Conservation (phyloP, 2,888 invertebrate genomes). For the Leucoma salicis region DNA sequence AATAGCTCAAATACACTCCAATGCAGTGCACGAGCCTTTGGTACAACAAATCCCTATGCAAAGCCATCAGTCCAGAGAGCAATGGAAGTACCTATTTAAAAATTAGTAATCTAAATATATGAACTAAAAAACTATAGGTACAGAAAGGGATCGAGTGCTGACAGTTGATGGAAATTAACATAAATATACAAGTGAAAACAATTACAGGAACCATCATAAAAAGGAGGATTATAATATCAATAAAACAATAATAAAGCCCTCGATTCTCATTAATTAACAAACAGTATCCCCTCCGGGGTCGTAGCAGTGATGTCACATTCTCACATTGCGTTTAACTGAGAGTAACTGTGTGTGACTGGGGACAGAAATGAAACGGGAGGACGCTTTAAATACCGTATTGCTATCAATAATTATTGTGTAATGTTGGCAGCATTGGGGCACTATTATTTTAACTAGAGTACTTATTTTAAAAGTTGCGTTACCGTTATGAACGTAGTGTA, state of each 20-base stretch:
- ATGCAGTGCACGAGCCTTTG: too few relatives aligned
- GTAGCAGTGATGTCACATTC: slow-evolving; percentile 34
- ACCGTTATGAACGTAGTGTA: not conserved
- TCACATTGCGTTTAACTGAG: slow-evolving; percentile 41
- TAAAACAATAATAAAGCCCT: slow-evolving; percentile 10
- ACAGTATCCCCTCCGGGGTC: slow-evolving; percentile 29
- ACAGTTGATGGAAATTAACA: too few relatives aligned
- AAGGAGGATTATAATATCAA: too few relatives aligned
- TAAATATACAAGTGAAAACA: too few relatives aligned
- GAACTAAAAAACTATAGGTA: too few relatives aligned
- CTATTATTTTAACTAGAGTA: not conserved
- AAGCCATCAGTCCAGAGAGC: too few relatives aligned
- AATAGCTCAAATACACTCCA: too few relatives aligned
- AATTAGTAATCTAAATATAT: too few relatives aligned
- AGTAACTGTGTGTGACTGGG: slow-evolving; percentile 47
- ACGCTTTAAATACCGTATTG: slow-evolving; percentile 32
- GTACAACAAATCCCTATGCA: too few relatives aligned
- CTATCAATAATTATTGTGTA: slow-evolving; percentile 5
- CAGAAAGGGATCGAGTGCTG: too few relatives aligned
- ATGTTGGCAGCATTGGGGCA: not conserved
- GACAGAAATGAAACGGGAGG: slow-evolving; percentile 16
- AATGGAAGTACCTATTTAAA: too few relatives aligned
- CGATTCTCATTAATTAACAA: slow-evolving; percentile 12
- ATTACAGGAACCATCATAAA: too few relatives aligned
- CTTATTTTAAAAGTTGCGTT: not conserved